phyloP scores from a whole-genome alignment of 35 echinoderm and acorn worm species.

The Ophioderma brevispina region DNA sequence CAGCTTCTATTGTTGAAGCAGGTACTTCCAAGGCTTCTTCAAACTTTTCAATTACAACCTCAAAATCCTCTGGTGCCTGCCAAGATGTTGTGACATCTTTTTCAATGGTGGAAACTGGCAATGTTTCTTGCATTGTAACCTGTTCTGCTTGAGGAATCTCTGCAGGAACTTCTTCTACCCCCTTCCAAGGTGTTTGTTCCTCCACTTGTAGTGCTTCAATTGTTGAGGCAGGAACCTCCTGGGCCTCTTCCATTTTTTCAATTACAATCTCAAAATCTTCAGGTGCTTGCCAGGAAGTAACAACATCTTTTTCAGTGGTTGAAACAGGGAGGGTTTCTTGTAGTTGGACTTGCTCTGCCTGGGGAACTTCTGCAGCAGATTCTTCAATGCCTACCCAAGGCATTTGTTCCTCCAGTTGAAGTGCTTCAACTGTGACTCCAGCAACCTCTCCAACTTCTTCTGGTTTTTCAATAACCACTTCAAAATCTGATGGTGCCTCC shows the following conservation, averaged over 20 bases:
- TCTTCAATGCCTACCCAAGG: conserved; percentile 21
- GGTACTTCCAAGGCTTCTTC: neutral
- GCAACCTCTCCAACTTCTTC: conserved; percentile 11
- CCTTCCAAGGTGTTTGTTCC: neutral
- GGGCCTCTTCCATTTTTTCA: neutral
- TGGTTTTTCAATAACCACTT: neutral
- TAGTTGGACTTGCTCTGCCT: neutral
- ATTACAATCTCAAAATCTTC: neutral
- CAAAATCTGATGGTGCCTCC: conserved; percentile 16
- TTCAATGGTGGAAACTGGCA: neutral
- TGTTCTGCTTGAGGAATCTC: conserved; percentile 3
- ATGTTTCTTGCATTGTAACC: neutral
- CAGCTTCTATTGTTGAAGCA: neutral
- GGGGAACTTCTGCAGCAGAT: neutral
- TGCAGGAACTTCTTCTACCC: conserved; percentile 23
- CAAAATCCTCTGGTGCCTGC: neutral
- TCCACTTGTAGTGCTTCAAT: neutral
- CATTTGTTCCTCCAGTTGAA: neutral
- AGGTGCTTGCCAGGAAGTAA: neutral
- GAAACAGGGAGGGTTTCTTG: neutral
- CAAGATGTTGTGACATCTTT: neutral
- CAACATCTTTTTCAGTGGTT: neutral
- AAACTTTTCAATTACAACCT: neutral
- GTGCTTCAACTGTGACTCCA: conserved; percentile 9
- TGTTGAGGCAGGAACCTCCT: neutral